Conservation (phyloP, 2,888 invertebrate species). For the Alentia gelatinosa region DNA sequence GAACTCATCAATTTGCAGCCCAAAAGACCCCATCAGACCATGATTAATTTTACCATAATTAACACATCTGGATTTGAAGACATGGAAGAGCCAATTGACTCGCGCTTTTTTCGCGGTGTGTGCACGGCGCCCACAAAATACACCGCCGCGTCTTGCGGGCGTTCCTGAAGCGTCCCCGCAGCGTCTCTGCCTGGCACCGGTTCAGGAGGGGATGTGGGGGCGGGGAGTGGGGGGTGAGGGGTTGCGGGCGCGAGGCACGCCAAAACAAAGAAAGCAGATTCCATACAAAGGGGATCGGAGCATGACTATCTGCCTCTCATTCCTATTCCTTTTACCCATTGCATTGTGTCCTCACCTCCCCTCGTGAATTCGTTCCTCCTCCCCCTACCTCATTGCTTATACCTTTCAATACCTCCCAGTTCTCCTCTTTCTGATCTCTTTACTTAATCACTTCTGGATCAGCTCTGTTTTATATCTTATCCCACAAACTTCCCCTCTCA, state of each 20-base stretch:
- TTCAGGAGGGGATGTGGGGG: not conserved
- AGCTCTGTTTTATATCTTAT: not conserved
- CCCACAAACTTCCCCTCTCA: not conserved
- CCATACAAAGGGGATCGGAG: not conserved
- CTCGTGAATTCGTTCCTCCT: not conserved
- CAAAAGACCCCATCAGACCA: not conserved
- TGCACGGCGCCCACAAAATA: not conserved
- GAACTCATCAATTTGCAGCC: conserved; percentile 2
- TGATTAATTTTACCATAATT: conserved; percentile 30
- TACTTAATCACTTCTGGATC: not conserved
- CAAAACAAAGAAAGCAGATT: not conserved
- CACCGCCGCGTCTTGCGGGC: too few species aligned
- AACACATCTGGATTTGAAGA: conserved; percentile 43
- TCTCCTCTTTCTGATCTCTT: not conserved
- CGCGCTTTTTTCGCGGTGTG: not conserved
- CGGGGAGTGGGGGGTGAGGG: not conserved
- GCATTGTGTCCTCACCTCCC: not conserved
- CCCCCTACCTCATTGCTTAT: not conserved
- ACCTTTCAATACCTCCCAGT: not conserved
- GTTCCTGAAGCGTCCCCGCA: too few species aligned
- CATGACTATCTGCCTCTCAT: not conserved
- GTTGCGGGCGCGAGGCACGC: not conserved
- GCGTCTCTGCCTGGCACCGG: not conserved
- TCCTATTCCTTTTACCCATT: not conserved
- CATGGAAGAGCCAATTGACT: conserved; percentile 20